Conservation (phyloP, 2,797 vertebrate species). For the Naso thynnoides region DNA sequence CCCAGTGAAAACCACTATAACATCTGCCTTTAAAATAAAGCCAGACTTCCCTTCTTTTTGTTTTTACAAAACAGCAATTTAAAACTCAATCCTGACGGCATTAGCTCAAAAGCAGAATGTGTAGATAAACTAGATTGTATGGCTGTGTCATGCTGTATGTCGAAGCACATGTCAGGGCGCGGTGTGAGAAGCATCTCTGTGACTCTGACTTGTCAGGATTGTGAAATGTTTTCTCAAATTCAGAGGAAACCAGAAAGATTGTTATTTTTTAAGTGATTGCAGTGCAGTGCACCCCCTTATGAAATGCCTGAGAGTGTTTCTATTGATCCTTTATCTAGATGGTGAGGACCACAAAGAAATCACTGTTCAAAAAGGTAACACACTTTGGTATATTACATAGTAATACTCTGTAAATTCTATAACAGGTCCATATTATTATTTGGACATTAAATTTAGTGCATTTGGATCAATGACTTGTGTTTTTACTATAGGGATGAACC, state of each 20-base stretch:
- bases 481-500: constrained; percentile 25
- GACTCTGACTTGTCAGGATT: neutral
- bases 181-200: neutral
- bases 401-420: neutral
- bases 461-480: neutral
- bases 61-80: no score
- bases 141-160: neutral
- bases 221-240: neutral
- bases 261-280: neutral
- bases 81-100: no score
- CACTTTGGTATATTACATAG: neutral
- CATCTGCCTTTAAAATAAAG: no score
- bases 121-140: neutral
- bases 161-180: neutral
- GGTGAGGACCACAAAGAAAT: constrained; percentile 17
- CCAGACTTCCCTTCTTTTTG: no score
- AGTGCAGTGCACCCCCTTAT: no score
- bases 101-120: neutral
- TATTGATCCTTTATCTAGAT: constrained; percentile 37
- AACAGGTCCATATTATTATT: neutral
- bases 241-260: neutral
- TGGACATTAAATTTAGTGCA: neutral
- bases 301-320: neutral
- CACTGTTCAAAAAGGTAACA: constrained; percentile 39
- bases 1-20: no score